phyloP scores from a whole-genome alignment of 2,888 invertebrate species.

The Desoria tigrina region DNA sequence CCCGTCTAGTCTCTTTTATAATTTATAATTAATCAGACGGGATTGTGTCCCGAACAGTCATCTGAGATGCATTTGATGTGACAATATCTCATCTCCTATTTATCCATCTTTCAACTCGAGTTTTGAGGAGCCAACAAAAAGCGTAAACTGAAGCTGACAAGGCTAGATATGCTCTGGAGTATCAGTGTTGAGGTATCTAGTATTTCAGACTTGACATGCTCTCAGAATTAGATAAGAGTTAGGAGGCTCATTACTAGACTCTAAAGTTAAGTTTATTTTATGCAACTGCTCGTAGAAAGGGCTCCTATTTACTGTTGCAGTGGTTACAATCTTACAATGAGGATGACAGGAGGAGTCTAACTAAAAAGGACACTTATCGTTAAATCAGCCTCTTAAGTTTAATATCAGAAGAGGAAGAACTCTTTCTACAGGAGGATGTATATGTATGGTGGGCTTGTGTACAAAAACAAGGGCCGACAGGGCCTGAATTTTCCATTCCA shows the following conservation, averaged over 20 bases:
- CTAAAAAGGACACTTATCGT: slow-evolving; percentile 16
- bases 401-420: not conserved
- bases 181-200: too few relatives aligned
- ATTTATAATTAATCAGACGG: too few relatives aligned
- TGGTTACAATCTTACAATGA: slow-evolving; percentile 2
- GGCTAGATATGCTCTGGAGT: too few relatives aligned
- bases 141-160: too few relatives aligned
- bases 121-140: too few relatives aligned
- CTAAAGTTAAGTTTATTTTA: slow-evolving; percentile 9
- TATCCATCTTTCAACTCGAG: too few relatives aligned
- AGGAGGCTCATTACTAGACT: slow-evolving; percentile 12
- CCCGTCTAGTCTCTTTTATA: too few relatives aligned
- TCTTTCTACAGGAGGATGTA: not conserved
- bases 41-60: too few relatives aligned
- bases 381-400: slow-evolving; percentile 14
- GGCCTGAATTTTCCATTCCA: slow-evolving; percentile 9
- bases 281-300: not conserved
- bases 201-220: slow-evolving; percentile 1
- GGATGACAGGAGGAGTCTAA: slow-evolving; percentile 9
- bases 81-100: too few relatives aligned
- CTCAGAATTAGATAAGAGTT: slow-evolving; percentile 11
- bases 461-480: too few relatives aligned
- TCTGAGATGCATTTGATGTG: too few relatives aligned
- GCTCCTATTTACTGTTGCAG: too few relatives aligned
- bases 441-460: not conserved